Conservation (phyloP, 2,113 vertebrate genomes). For the Callipepla squamata region DNA sequence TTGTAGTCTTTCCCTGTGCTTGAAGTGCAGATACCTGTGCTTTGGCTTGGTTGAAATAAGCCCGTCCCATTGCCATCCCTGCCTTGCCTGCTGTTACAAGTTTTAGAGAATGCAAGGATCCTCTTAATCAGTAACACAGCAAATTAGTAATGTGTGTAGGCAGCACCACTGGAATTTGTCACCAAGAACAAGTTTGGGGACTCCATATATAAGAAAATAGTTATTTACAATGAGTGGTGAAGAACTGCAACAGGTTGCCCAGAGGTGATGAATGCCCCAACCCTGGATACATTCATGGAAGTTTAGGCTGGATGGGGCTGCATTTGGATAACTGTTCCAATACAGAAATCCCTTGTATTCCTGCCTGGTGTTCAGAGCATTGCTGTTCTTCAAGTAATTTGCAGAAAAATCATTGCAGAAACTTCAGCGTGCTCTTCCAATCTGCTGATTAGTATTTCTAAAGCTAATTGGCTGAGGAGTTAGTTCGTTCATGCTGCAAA, state of each 20-base stretch:
- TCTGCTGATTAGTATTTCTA: not conserved
- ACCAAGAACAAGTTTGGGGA: not conserved
- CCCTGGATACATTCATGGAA: no score
- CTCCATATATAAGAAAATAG: no score
- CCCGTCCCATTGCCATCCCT: accelerated
- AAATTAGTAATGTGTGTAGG: not conserved
- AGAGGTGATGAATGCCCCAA: no score
- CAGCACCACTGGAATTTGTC: not conserved
- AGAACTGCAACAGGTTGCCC: no score
- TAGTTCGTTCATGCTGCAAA: not conserved
- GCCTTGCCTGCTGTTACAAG: not conserved
- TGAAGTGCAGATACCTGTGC: not conserved
- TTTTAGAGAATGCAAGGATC: not conserved
- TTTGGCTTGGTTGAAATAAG: not conserved
- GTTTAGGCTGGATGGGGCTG: not conserved
- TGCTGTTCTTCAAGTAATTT: not conserved
- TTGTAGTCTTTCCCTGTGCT: not conserved
- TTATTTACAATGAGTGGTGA: no score
- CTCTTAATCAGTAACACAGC: not conserved
- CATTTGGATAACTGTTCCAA: not conserved
- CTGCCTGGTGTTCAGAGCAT: not conserved
- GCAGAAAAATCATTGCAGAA: not conserved
- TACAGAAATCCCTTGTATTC: not conserved
- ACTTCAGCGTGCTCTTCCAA: not conserved
- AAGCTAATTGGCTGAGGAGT: not conserved